phyloP scores from a whole-genome alignment of 2,797 vertebrate species.

The Falco berigora region DNA sequence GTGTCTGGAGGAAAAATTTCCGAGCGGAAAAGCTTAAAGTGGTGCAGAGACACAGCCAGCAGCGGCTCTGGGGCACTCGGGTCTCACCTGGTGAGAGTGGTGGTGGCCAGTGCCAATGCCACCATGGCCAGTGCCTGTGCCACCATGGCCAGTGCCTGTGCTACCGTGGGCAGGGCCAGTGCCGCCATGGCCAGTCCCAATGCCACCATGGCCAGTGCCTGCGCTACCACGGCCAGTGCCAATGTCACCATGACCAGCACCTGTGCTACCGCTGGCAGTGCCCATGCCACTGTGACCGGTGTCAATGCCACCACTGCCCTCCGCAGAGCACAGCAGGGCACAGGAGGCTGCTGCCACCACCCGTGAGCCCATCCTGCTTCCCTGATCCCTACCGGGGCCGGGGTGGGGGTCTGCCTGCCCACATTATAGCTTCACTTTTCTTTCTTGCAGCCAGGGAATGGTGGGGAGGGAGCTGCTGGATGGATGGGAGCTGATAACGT shows the following conservation, averaged over 20 bases:
- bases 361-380: background rate
- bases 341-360: background rate
- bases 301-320: background rate
- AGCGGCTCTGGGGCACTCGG: rapidly evolving
- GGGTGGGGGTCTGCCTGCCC: background rate
- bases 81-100: background rate
- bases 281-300: rapidly evolving
- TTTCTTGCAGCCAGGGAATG: too few species aligned
- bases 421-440: background rate
- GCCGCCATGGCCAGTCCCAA: too few species aligned
- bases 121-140: rapidly evolving
- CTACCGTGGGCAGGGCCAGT: background rate
- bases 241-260: background rate
- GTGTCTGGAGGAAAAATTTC: background rate
- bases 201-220: background rate
- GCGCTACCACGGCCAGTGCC: background rate
- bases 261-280: rapidly evolving
- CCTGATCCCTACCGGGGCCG: rapidly evolving
- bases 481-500: background rate
- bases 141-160: rapidly evolving
- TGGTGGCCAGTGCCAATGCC: background rate
- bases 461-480: background rate
- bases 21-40: background rate
- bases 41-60: background rate
- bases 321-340: background rate